Percentiles rank a stretch among this genome's conserved stretches.
Evolutionary conservation across 2,797 vertebrate species (phyloP).

Genomic region (Phrynocephalus vlangalii): DNA sequence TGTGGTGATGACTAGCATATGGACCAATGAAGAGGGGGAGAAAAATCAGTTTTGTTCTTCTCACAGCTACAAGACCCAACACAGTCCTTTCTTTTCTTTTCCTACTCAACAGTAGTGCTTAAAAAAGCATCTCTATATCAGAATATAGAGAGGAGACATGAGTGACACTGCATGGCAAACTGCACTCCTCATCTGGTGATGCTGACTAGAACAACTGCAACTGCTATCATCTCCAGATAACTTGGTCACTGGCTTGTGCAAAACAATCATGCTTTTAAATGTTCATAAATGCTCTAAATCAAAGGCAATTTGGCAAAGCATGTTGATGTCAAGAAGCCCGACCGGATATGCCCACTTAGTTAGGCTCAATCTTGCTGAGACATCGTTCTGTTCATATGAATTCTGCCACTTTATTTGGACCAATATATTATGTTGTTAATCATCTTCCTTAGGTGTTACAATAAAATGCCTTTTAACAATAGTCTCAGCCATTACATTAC

Average conservation of each 20-base stretch:
- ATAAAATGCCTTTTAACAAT: constrained; percentile 15
- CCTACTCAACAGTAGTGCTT: not conserved
- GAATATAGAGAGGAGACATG: not conserved
- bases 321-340: constrained; percentile 46
- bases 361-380: constrained; percentile 45
- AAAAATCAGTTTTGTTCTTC: not conserved
- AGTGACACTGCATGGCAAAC: not conserved
- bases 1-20: not conserved
- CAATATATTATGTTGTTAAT: not conserved
- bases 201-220: not conserved
- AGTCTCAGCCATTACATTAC: constrained; percentile 35
- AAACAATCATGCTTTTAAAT: constrained; percentile 63
- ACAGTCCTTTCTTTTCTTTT: not conserved
- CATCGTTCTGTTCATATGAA: not conserved
- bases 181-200: not conserved
- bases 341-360: constrained; percentile 25
- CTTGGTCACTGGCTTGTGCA: not conserved
- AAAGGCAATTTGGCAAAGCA: constrained; percentile 67
- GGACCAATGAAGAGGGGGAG: not conserved
- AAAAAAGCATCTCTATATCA: not conserved
- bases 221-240: no score
- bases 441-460: not conserved
- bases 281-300: constrained; percentile 63
- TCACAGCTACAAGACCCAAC: not conserved
- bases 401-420: constrained; percentile 44